Percentiles rank a stretch among this genome's conserved stretches.
Conservation (phyloP, 1,140 invertebrate genomes). For the Drosophila trapezifrons region DNA sequence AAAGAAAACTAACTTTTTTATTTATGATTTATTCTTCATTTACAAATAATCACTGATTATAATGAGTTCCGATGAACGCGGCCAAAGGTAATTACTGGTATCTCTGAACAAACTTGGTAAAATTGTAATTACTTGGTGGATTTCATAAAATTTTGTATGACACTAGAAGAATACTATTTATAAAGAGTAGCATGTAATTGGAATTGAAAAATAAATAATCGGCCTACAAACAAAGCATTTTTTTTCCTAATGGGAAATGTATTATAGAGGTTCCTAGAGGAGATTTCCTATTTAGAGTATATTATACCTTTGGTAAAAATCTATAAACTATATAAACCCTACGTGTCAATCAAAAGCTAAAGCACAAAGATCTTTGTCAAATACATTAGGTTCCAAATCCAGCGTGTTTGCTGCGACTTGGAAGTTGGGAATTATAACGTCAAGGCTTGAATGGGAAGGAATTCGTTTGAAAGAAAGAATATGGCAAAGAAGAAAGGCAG, state of each 20-base stretch:
- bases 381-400: too few relatives aligned
- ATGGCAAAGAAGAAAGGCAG: neutral
- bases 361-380: too few relatives aligned
- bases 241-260: neutral
- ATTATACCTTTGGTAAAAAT: too few relatives aligned
- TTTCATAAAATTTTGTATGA: constrained; percentile 24
- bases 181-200: constrained; percentile 37
- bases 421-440: too few relatives aligned
- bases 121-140: neutral
- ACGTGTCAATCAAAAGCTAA: too few relatives aligned
- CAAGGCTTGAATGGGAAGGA: too few relatives aligned
- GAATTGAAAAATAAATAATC: constrained; percentile 32
- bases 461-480: too few relatives aligned
- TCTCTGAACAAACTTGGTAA: constrained; percentile 10
- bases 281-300: too few relatives aligned
- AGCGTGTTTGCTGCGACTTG: too few relatives aligned
- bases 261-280: too few relatives aligned
- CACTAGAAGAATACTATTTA: constrained; percentile 38
- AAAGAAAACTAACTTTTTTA: neutral
- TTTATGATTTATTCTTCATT: neutral
- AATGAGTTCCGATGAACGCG: neutral
- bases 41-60: neutral
- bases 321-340: too few relatives aligned
- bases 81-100: constrained; percentile 2
- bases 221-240: neutral